These are phyloP conservation scores for Galago senegalensis DNA, from an alignment of 2,797 vertebrate genomes.

Conservation along the genomic window DNA sequence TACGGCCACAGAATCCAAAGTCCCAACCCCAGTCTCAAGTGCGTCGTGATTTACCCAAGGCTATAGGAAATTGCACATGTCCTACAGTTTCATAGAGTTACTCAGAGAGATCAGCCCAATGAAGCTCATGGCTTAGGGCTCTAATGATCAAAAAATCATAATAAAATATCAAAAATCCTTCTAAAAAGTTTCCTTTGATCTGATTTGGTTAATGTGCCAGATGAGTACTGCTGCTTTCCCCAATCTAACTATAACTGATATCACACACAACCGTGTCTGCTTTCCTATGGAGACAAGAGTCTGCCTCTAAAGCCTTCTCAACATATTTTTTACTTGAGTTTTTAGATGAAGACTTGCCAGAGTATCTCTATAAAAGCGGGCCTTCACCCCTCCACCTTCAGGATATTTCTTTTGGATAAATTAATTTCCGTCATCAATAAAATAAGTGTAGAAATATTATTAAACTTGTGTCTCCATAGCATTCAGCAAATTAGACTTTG, in stretches of 20 bases:
- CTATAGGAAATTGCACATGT: neutral
- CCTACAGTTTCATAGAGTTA: neutral
- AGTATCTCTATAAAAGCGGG: neutral
- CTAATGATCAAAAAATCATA: neutral
- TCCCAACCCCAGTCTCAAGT: neutral
- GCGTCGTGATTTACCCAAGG: neutral
- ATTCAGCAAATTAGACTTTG: neutral
- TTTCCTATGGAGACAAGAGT: neutral
- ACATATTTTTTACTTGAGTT: neutral
- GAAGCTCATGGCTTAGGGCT: neutral
- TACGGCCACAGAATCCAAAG: neutral
- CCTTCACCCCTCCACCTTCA: neutral
- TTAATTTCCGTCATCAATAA: conserved; percentile 38
- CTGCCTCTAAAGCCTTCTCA: neutral
- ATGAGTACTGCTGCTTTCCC: neutral
- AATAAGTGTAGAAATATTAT: conserved; percentile 26
- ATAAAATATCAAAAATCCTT: neutral
- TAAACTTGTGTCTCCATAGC: neutral
- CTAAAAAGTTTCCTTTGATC: conserved; percentile 20
- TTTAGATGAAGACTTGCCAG: conserved; percentile 6
- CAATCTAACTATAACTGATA: neutral
- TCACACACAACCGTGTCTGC: neutral
- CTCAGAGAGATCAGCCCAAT: neutral
- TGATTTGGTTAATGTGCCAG: neutral
- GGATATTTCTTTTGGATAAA: neutral